Base-by-base conservation (phyloP, 2,888 invertebrate species). In the Zygogramma bicolorata region DNA sequence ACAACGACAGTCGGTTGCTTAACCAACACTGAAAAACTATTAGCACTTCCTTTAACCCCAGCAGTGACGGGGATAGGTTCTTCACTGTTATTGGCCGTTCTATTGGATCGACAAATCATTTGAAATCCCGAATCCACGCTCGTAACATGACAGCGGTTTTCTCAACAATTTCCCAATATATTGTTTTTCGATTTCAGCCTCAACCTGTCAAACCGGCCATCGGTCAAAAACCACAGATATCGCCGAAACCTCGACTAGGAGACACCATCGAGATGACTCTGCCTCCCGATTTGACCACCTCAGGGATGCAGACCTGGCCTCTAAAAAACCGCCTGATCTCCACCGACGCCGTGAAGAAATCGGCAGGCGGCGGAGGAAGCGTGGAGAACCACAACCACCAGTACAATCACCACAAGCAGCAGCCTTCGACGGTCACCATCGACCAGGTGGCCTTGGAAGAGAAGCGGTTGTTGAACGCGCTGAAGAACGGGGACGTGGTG, bases 391-490 rank as follows among this genome's bases (percentile, higher is more conserved):
- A n/a, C 40, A 34, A 31, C 38, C 57, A 15, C n/a, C 66, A 22
- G 49, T 65, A 10, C 58, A 70, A 29, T n/a, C 70, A 6, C 20
- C 70, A 6, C 20, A 65, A 27, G 27, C 63, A 34, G 18, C 63
- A 15, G 18, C 29, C 20, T 73, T 68, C 79, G 13, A 61, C 82
- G 79, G 79, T 79, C 65, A 74, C 49, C 20, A 75, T 66, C 72
- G 77, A 68, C 74, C 74, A 94, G 86, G 94, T 95, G 5, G 94
- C 94, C n/a, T 89, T 93, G 29, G 95, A 95, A 84, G 95, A 95
- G 84, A 94, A 94, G 85, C 89, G 93, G 65, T 88, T 95, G 74
- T 91, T 95, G 79, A 92, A 94, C 81, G 95, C 95, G 8, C 86
- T 95, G 73, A 93, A 94, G 81, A 94, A 94, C 27, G 94, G 94